These are phyloP conservation scores for Phania funesta DNA, from an alignment of 2,888 invertebrate species.

Conservation along the genomic window DNA sequence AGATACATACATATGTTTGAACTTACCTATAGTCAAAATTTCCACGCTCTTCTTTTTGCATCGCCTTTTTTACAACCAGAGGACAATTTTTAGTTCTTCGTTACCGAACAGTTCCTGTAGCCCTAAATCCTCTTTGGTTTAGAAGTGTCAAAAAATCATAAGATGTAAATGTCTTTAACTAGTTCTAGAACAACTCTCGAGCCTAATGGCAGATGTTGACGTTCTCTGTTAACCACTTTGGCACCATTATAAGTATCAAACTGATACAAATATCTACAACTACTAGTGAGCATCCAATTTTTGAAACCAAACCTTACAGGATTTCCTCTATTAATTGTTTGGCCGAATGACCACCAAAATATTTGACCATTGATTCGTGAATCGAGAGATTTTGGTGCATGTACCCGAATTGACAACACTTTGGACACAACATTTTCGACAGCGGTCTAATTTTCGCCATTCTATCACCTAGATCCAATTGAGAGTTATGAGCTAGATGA, in stretches of 20 bases:
- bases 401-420: background rate
- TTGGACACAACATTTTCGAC: background rate
- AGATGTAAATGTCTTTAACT: background rate
- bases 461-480: too few relatives aligned
- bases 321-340: too few relatives aligned
- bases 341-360: background rate
- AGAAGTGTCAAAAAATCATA: background rate
- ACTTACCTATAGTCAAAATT: background rate
- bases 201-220: background rate
- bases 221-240: background rate
- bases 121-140: background rate
- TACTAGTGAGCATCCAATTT: too few relatives aligned
- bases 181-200: background rate
- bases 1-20: too few relatives aligned
- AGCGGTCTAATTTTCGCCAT: too few relatives aligned
- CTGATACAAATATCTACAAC: too few relatives aligned
- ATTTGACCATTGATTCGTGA: background rate
- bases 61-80: background rate
- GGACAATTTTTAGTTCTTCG: too few relatives aligned
- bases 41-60: background rate
- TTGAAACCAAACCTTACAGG: too few relatives aligned
- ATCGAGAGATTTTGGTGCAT: background rate
- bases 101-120: background rate
- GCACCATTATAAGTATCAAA: background rate
- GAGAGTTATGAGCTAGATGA: too few relatives aligned